Evolutionary conservation across 2,797 vertebrate genomes (phyloP), one percentile per base, ranked within the genome.

Genomic region (Darevskia nairensis): DNA sequence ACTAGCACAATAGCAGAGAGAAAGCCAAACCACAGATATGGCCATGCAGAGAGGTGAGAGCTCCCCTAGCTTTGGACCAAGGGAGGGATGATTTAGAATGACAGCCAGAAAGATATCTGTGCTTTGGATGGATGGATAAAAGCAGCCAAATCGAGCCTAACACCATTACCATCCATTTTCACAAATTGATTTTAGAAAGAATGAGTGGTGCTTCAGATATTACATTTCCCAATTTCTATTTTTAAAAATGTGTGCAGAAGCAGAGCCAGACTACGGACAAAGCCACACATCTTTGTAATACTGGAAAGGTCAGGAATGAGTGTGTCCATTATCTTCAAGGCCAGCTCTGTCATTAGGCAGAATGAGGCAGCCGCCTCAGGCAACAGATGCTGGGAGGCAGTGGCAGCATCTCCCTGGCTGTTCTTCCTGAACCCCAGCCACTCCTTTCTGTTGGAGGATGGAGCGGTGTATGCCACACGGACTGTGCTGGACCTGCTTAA

Each of bases 181-280:
- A 79, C 41, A 86, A 78, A 86, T 4, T 68, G 59, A 66, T 44
- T 66, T 85, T 32, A 44, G 29, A 85, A 41, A 68, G 39, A 82
- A 44, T 41, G 25, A 41, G 19, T 32, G 19, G 61, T 78, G 85
- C 6, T 69, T 69, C 29, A 50, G 64, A 50, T 50, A 29, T 79
- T 68, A 50, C 64, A 86, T 46, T 71, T 79, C 44, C 39, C 41
- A 25, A 41, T 44, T 76, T 64, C 84, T 77, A 23, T 50, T 29
- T 76, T 39, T 27, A 13, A 61, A 75, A 64, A 41, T 41, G 35
- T 76, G 4, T 64, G 4, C 55, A 25, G 6, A 86, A 66, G 32
- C 2, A 17, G 41, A 69, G 17, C 10, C 29, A 32, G n/a, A 15
- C 61, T 68, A 78, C 27, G 21, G 41, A 19, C 64, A 66, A 69